Evolutionary conservation across 2,113 vertebrate genomes (phyloP), one percentile per base, ranked within the genome.

Genomic region (Protomyctophum bolini): DNA sequence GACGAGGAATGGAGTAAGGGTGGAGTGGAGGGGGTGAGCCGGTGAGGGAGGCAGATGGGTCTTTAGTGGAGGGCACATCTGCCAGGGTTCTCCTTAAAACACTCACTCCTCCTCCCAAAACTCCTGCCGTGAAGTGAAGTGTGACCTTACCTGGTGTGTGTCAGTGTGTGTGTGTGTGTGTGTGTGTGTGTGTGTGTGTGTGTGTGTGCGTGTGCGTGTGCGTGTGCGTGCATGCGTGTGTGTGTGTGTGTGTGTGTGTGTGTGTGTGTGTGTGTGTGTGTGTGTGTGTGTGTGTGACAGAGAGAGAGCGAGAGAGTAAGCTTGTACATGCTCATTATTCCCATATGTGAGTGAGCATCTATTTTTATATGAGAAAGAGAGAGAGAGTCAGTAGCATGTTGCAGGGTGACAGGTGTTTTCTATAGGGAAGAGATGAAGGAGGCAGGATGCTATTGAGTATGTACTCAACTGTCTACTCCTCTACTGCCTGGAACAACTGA

Each of bases 31-130:
- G 9, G 9, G 9, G 48, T 49, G 48, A 49, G 48, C 48, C 21
- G 21, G 21, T 21, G 33, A 41, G 33, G 33, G 33, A 4, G 49
- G 15, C 33, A 57, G 65, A 56, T 57, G 52, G 65, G 57, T 46
- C 8, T 7, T 56, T 67, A 57, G 33, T 46, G 65, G 15, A n/a
- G 33, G 28, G 62, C 29, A 67, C 33, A 67, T 47, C 33, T 57
- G 64, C 29, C 33, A 41, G 51, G 10, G 14, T 6, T 65, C 63
- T 52, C 33, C 7, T 67, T 45, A 64, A 64, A 63, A 64, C 33
- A 41, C 33, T 12, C 47, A 29, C 46, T 21, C 46, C 41, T 49
- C 29, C 51, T 12, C n/a, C 54, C 65, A 28, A 21, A 46, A 47
- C 33, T 67, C 52, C 51, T 56, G 65, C 65, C n/a, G 48, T 8